These are phyloP conservation scores for Pheosia gnoma DNA, from an alignment of 2,888 invertebrate species.

Conservation along the genomic window DNA sequence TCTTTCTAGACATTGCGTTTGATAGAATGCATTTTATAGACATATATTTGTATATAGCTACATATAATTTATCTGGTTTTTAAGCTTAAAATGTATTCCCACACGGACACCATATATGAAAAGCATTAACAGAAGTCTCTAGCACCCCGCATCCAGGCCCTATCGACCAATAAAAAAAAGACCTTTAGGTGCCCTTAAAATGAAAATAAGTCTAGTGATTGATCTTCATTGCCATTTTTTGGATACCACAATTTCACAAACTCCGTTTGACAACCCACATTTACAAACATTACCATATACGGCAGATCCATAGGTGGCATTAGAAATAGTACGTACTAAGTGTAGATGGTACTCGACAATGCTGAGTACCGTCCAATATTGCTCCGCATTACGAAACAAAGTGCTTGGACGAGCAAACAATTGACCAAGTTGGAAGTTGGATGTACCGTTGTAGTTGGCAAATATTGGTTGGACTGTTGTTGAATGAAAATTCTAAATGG, in stretches of 20 bases:
- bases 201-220: no score
- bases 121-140: no score
- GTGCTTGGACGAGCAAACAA: conserved; percentile 40
- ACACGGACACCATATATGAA: no score
- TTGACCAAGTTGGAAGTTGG: conserved; percentile 32
- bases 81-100: no score
- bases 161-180: no score
- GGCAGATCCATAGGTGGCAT: conserved; percentile 32
- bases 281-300: conserved; percentile 21
- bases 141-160: no score
- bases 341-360: conserved; percentile 48
- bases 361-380: conserved; percentile 53
- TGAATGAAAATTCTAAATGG: conserved; percentile 7
- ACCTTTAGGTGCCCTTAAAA: no score
- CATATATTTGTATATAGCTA: no score
- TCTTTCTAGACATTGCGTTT: no score
- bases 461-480: conserved; percentile 37
- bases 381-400: conserved; percentile 68
- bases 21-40: no score
- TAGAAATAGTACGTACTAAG: conserved; percentile 38
- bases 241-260: background rate
- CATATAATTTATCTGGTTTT: no score
- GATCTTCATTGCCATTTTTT: background rate
- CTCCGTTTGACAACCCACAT: conserved; percentile 22
- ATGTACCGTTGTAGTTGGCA: conserved; percentile 32